Evolutionary conservation across 2,888 invertebrate species (phyloP).

Genomic region (Tenthredo livida): DNA sequence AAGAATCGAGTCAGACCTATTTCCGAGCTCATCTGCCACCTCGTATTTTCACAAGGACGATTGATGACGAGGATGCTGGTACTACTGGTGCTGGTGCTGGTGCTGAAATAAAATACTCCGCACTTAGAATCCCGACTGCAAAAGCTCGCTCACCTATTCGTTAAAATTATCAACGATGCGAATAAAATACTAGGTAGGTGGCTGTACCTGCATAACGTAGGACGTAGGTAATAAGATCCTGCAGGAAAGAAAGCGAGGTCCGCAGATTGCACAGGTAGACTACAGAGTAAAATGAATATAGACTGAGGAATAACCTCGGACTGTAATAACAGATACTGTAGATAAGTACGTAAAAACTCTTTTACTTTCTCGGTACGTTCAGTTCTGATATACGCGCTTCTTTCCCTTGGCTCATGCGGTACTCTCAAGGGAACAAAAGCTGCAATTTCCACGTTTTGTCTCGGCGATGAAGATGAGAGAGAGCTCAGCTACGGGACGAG

Average conservation of each 20-base stretch:
- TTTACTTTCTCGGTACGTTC: not conserved
- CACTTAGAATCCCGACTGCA: not conserved
- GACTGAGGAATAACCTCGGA: not conserved
- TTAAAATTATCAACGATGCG: not conserved
- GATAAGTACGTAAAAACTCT: not conserved
- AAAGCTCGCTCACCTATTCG: not conserved
- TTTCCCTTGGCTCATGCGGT: slow-evolving; percentile 6
- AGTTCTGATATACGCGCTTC: slow-evolving; percentile 11
- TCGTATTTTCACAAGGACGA: not conserved
- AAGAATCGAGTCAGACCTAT: slow-evolving; percentile 1
- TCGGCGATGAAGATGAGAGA: slow-evolving; percentile 43
- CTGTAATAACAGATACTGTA: not conserved
- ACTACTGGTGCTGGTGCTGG: too few species aligned
- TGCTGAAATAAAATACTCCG: not conserved
- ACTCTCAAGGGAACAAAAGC: slow-evolving; percentile 41
- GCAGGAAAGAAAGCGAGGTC: not conserved
- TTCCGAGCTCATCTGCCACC: not conserved
- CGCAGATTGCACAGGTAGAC: not conserved
- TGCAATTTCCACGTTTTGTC: slow-evolving; percentile 46
- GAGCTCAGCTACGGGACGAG: slow-evolving; percentile 29
- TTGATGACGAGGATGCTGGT: not conserved
- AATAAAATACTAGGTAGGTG: not conserved
- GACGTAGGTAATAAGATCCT: not conserved
- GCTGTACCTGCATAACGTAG: not conserved
- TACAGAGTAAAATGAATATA: not conserved